Evolutionary conservation across 2,113 vertebrate species (phyloP).

Genomic region (Diadophis punctatus): DNA sequence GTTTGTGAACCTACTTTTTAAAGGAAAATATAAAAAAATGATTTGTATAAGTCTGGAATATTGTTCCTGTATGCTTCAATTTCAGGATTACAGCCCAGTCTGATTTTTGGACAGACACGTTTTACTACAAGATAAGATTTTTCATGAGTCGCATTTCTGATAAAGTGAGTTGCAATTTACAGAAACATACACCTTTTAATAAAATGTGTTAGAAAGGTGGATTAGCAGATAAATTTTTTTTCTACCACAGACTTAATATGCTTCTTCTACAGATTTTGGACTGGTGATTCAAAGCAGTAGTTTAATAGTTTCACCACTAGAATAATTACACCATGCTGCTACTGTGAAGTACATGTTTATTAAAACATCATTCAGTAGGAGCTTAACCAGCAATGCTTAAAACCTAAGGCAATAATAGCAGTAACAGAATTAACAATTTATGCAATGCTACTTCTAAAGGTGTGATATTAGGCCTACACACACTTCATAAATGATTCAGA

Average conservation of each 20-base stretch:
- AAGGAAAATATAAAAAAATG: not conserved
- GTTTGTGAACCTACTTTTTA: not conserved
- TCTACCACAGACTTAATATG: not conserved
- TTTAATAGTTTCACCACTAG: not conserved
- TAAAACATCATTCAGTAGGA: not conserved
- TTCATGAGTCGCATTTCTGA: not conserved
- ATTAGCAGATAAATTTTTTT: not conserved
- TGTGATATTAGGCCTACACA: not conserved
- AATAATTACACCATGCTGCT: not conserved
- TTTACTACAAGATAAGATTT: not conserved
- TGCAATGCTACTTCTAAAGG: not conserved
- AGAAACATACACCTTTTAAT: not conserved
- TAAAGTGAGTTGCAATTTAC: not conserved
- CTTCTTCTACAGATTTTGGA: not conserved
- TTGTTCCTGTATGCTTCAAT: not conserved
- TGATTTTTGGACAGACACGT: not conserved
- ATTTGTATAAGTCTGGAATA: not conserved
- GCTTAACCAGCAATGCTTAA: not conserved
- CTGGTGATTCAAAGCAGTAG: not conserved
- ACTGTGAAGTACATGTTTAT: not conserved
- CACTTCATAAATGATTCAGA: not conserved
- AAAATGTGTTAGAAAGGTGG: not conserved
- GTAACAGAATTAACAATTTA: not conserved
- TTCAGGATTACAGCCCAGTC: not conserved
- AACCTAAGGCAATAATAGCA: not conserved